These are phyloP conservation scores for Agelas oroides DNA, from an alignment of 37 sponge, comb jelly and placozoan genomes.

Conservation along the genomic window DNA sequence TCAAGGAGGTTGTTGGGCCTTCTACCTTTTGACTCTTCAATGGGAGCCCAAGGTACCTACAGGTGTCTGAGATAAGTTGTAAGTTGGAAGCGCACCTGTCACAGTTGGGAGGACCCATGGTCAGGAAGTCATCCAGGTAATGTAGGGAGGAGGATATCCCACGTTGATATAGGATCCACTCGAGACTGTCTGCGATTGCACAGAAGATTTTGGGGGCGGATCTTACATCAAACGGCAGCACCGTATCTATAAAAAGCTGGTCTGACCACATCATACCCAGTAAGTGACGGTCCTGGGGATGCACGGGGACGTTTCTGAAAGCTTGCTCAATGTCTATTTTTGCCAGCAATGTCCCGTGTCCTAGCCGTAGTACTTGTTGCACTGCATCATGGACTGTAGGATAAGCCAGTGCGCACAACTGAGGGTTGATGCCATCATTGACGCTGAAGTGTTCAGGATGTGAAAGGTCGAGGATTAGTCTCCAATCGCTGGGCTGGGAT, in stretches of 20 bases:
- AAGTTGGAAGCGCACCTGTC: neutral
- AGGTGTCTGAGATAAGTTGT: neutral
- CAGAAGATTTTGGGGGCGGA: conserved; percentile 22
- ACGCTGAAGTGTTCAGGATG: neutral
- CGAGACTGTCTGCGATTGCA: conserved; percentile 6
- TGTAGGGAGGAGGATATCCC: conserved; percentile 9
- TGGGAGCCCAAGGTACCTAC: neutral
- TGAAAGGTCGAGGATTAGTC: conserved; percentile 30
- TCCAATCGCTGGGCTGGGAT: neutral
- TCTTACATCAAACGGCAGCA: conserved; percentile 15
- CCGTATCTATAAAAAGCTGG: conserved; percentile 1
- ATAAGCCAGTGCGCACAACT: neutral
- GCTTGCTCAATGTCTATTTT: conserved; percentile 22
- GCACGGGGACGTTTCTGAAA: conserved; percentile 22
- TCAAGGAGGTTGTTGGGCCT: conserved; percentile 10
- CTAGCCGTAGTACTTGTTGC: neutral
- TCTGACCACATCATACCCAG: conserved; percentile 29
- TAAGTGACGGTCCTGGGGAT: conserved; percentile 22
- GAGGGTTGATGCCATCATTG: conserved; percentile 3
- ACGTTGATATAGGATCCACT: neutral
- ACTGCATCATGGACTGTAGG: conserved; percentile 13
- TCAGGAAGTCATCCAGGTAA: conserved; percentile 40
- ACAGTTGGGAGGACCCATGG: neutral
- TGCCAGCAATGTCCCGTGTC: conserved; percentile 1
- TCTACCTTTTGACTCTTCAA: conserved; percentile 3